A percentile compares a stretch with the other conserved stretches of the same genome.
Conservation (phyloP, 2,797 vertebrate species). For the Eulemur rubriventer region DNA sequence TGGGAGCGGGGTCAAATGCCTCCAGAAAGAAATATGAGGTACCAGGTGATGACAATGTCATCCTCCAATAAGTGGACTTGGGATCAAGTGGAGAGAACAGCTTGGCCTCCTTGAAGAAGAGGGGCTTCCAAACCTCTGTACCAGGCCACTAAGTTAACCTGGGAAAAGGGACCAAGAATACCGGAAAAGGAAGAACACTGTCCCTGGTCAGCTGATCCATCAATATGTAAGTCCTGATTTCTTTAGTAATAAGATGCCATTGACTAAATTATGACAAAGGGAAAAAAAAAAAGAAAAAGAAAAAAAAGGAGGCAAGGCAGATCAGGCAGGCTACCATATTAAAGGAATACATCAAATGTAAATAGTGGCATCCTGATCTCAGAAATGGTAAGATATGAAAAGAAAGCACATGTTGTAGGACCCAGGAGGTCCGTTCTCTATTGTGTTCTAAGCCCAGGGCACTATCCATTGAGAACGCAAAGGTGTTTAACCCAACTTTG, state of each 20-base stretch:
- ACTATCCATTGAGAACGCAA: not conserved
- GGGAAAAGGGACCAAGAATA: not conserved
- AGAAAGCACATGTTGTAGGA: not conserved
- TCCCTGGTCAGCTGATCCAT: not conserved
- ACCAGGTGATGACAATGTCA: not conserved
- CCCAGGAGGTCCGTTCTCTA: not conserved
- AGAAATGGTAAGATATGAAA: not conserved
- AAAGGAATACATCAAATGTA: slow-evolving; percentile 9
- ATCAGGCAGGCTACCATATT: not conserved
- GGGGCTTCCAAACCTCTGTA: not conserved
- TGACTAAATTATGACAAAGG: not conserved
- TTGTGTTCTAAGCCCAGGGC: not conserved
- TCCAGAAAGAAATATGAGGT: not conserved
- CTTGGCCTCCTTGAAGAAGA: not conserved
- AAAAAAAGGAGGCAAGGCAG: not conserved
- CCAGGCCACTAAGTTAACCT: not conserved
- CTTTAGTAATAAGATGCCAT: not conserved
- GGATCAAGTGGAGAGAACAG: not conserved
- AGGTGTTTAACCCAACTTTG: not conserved
- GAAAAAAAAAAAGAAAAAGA: not conserved
- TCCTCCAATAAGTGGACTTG: not conserved
- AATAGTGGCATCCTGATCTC: not conserved
- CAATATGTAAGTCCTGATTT: not conserved
- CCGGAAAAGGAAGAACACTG: not conserved
- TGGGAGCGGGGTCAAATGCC: not conserved